Conservation (phyloP, 2,888 invertebrate species). For the Synanthedon vespiformis region DNA sequence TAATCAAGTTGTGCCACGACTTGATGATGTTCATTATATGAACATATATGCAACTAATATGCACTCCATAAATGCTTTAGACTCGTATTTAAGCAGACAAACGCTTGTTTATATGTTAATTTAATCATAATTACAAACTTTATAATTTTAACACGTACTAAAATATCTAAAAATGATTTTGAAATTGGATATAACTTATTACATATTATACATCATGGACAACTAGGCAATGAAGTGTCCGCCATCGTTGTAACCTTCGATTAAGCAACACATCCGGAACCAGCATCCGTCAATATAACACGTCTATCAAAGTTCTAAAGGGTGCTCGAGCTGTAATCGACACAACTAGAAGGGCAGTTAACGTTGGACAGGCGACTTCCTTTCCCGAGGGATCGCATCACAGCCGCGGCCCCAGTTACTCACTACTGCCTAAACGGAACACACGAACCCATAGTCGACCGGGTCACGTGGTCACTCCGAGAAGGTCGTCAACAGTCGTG, state of each 20-base stretch:
- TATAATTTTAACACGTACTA: no score
- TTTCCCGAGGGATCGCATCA: constrained; percentile 54
- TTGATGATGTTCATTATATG: no score
- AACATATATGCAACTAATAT: no score
- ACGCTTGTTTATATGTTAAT: no score
- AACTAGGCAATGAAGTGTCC: no score
- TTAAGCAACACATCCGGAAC: constrained; percentile 36
- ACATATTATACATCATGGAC: no score
- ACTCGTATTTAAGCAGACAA: no score
- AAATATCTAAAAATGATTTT: no score
- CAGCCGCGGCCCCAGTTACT: constrained; percentile 18
- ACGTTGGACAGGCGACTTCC: constrained; percentile 55
- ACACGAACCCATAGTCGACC: constrained; percentile 15
- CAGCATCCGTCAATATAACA: constrained; percentile 36
- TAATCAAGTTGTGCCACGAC: no score
- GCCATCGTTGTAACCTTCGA: neutral
- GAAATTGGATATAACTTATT: no score
- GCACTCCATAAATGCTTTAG: no score
- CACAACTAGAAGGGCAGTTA: constrained; percentile 64
- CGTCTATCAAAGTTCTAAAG: constrained; percentile 64
- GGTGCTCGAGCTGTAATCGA: constrained; percentile 55
- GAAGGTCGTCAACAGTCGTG: neutral
- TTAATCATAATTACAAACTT: no score
- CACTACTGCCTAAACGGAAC: constrained; percentile 18
- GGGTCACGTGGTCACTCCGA: neutral